A percentile compares a stretch with the other conserved stretches of the same genome.
Conservation (phyloP, 2,797 vertebrate species). For the Gadopsis marmoratus region DNA sequence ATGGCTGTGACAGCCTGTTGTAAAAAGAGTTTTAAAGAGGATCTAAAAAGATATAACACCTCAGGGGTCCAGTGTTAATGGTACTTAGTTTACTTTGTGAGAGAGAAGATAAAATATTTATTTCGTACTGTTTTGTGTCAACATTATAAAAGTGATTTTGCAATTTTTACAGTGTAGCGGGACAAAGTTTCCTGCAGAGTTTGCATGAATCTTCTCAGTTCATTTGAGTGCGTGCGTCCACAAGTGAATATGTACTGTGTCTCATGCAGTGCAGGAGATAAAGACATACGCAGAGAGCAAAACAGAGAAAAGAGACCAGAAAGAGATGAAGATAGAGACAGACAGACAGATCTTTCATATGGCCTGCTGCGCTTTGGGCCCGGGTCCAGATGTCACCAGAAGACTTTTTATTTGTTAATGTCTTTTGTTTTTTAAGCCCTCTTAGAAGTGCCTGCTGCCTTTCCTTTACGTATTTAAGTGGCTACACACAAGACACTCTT, state of each 20-base stretch:
- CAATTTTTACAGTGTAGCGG: slow-evolving; percentile 40
- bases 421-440: slow-evolving; percentile 75
- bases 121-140: slow-evolving; percentile 72
- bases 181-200: slow-evolving; percentile 65
- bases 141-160: slow-evolving; percentile 67
- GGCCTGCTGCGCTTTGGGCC: slow-evolving; percentile 59
- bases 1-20: slow-evolving; percentile 80
- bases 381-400: slow-evolving; percentile 76
- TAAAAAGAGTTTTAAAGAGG: slow-evolving; percentile 77
- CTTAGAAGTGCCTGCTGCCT: slow-evolving; percentile 72
- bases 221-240: slow-evolving; percentile 41
- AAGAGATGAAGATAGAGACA: slow-evolving; percentile 54
- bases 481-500: slow-evolving; percentile 82
- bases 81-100: slow-evolving; percentile 77
- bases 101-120: slow-evolving; percentile 80
- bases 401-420: slow-evolving; percentile 80
- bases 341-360: slow-evolving; percentile 62
- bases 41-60: slow-evolving; percentile 74
- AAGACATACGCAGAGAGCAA: slow-evolving; percentile 53
- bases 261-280: slow-evolving; percentile 56
- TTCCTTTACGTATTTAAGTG: slow-evolving; percentile 75
- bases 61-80: slow-evolving; percentile 76
- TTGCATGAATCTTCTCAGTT: slow-evolving; percentile 51
- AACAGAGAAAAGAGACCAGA: slow-evolving; percentile 43
- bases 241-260: slow-evolving; percentile 50